phyloP scores from a whole-genome alignment of 2,888 invertebrate species.

The Eristalis tenax region DNA sequence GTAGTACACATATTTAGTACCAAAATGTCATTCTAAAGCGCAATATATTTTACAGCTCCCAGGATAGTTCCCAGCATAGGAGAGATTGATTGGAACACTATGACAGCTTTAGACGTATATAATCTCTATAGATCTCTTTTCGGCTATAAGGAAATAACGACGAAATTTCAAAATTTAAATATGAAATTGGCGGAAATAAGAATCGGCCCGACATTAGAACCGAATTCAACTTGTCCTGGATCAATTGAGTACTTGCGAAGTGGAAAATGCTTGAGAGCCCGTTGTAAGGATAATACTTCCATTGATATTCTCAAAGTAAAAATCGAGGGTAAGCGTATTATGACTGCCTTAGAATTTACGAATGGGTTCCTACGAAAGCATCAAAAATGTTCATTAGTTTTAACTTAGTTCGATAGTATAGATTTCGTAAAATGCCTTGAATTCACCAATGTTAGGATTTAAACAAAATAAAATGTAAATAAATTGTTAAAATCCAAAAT shows the following conservation, averaged over 20 bases:
- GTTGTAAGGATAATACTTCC: slow-evolving; percentile 86
- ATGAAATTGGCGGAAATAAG: slow-evolving; percentile 85
- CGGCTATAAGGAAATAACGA: slow-evolving; percentile 84
- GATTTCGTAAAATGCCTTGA: neutral
- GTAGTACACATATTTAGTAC: slow-evolving; percentile 81
- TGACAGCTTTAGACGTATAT: slow-evolving; percentile 85
- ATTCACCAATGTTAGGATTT: neutral
- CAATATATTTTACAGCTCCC: slow-evolving; percentile 84
- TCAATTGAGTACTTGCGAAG: slow-evolving; percentile 84
- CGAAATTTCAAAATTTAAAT: slow-evolving; percentile 84
- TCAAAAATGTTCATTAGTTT: slow-evolving; percentile 4
- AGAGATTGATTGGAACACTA: slow-evolving; percentile 85
- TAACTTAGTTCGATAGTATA: neutral
- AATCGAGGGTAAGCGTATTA: slow-evolving; percentile 86
- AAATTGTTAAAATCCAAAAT: too few relatives aligned
- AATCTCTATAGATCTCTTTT: slow-evolving; percentile 87
- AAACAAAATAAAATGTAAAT: too few relatives aligned
- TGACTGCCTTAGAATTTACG: slow-evolving; percentile 91
- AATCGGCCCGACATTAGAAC: slow-evolving; percentile 45
- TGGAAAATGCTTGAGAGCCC: slow-evolving; percentile 84
- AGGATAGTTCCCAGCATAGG: slow-evolving; percentile 86
- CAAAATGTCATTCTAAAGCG: neutral
- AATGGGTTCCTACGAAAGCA: slow-evolving; percentile 89
- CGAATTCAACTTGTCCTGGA: slow-evolving; percentile 82
- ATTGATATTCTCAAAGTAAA: slow-evolving; percentile 86